A percentile compares a stretch with the other conserved stretches of the same genome.
Evolutionary conservation across 1,140 invertebrate species (phyloP).

Genomic region (Papilio glaucus): DNA sequence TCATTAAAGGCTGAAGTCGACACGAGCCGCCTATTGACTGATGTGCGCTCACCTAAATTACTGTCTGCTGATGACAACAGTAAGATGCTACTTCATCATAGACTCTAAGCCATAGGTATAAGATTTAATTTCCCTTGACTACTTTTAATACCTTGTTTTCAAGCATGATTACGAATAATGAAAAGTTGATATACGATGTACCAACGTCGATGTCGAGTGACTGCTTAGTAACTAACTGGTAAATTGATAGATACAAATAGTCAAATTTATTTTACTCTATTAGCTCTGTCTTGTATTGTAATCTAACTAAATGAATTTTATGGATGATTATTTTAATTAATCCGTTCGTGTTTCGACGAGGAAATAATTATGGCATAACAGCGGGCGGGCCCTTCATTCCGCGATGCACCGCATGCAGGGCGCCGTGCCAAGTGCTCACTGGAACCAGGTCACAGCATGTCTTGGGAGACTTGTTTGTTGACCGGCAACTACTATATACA

Average conservation of each 20-base stretch:
- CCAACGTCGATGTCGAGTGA: not conserved
- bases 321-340: too few relatives aligned
- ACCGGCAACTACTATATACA: not conserved
- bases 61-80: not conserved
- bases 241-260: not conserved
- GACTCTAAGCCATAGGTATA: not conserved
- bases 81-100: not conserved
- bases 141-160: not conserved
- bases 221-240: not conserved
- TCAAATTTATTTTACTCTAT: too few relatives aligned
- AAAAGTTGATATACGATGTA: not conserved
- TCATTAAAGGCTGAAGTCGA: not conserved
- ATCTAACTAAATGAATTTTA: too few relatives aligned
- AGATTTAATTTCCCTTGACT: not conserved
- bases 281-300: too few relatives aligned
- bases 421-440: not conserved
- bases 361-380: not conserved
- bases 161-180: not conserved
- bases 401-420: not conserved
- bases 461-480: not conserved
- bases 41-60: constrained; percentile 18
- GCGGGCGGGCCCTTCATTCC: not conserved
- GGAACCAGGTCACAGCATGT: not conserved
- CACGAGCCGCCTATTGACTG: constrained; percentile 13
- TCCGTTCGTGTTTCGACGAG: not conserved